A percentile compares a stretch with the other conserved stretches of the same genome.
phyloP scores from a whole-genome alignment of 2,888 invertebrate species.

The Vesta saturnalis region DNA sequence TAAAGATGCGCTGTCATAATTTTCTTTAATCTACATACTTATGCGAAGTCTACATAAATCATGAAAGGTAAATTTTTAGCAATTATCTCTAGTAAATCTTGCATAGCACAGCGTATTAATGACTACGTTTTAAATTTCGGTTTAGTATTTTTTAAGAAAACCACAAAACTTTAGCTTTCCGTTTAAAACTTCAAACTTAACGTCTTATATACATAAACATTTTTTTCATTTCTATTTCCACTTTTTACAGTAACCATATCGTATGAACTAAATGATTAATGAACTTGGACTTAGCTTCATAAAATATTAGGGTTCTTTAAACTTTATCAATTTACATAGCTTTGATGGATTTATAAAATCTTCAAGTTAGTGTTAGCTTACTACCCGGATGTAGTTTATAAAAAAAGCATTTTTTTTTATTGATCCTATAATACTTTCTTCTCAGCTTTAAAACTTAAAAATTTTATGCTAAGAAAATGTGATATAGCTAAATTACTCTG shows the following conservation, averaged over 20 bases:
- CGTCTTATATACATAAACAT: background rate
- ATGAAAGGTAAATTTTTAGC: too few species aligned
- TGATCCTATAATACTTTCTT: too few species aligned
- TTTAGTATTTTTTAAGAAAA: constrained; percentile 18
- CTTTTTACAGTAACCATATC: constrained; percentile 25
- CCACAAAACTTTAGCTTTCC: constrained; percentile 15
- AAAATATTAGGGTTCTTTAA: constrained; percentile 37
- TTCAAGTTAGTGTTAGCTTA: background rate
- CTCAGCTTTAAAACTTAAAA: too few species aligned
- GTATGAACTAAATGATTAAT: constrained; percentile 37
- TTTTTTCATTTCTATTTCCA: constrained; percentile 26
- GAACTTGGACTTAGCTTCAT: constrained; percentile 31
- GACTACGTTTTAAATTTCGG: constrained; percentile 17
- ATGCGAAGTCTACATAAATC: too few species aligned
- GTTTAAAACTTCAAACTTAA: constrained; percentile 6
- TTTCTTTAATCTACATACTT: too few species aligned
- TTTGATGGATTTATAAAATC: constrained; percentile 21
- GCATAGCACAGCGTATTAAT: too few species aligned
- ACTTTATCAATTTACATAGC: constrained; percentile 38
- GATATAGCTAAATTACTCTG: too few species aligned
- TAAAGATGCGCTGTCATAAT: too few species aligned
- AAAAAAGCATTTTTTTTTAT: too few species aligned
- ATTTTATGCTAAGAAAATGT: too few species aligned
- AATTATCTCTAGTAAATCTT: background rate
- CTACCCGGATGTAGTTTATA: too few species aligned